Evolutionary conservation across 2,113 vertebrate genomes (phyloP).

Genomic region (Cyprinodon brontotheroides): DNA sequence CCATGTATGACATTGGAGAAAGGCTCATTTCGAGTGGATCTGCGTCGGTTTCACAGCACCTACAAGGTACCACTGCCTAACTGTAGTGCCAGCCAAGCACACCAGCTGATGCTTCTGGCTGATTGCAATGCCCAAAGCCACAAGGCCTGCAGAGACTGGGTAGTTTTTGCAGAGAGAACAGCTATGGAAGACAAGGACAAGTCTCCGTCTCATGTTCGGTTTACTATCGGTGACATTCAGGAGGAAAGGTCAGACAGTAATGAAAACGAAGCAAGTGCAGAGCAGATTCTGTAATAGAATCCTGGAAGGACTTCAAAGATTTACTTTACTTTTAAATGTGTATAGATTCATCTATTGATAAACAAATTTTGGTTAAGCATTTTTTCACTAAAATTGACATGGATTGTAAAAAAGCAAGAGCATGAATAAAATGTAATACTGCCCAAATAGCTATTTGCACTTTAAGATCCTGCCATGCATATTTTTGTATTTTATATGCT

Average conservation of each 20-base stretch:
- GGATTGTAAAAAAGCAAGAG: not conserved
- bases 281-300: not conserved
- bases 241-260: constrained; percentile 46
- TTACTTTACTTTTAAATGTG: not conserved
- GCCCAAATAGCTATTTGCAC: not conserved
- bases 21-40: constrained; percentile 52
- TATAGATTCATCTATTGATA: not conserved
- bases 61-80: constrained; percentile 56
- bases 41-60: constrained; percentile 58
- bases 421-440: not conserved
- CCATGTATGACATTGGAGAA: constrained; percentile 59
- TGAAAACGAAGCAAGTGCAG: constrained; percentile 18
- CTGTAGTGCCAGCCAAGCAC: constrained; percentile 47
- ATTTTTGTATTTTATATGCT: not conserved
- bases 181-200: constrained; percentile 6
- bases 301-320: not conserved
- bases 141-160: constrained; percentile 11
- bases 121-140: constrained; percentile 29
- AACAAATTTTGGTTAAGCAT: not conserved
- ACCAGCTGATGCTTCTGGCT: constrained; percentile 19
- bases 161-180: constrained; percentile 8
- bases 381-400: not conserved
- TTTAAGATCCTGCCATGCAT: not conserved
- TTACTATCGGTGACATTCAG: constrained; percentile 46
- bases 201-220: constrained; percentile 9